These are phyloP conservation scores for Lagorchestes hirsutus DNA, from an alignment of 2,797 vertebrate genomes.

Conservation along the genomic window DNA sequence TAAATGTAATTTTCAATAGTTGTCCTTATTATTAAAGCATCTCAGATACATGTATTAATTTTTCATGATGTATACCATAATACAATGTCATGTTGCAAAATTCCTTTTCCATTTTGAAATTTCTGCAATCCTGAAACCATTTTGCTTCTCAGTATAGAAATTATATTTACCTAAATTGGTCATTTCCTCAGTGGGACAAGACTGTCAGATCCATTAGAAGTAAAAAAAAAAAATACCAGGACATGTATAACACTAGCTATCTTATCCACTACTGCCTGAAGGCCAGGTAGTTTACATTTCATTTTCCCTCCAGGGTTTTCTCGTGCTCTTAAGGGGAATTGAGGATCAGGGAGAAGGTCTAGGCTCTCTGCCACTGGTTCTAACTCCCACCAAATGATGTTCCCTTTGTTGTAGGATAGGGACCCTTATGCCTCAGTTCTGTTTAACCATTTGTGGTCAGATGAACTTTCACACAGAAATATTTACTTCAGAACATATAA, in stretches of 20 bases:
- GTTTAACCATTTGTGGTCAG: too few species aligned
- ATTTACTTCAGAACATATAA: too few species aligned
- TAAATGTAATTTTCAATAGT: not conserved
- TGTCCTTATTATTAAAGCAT: not conserved
- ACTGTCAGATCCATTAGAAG: not conserved
- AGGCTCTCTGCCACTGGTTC: too few species aligned
- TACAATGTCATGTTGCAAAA: not conserved
- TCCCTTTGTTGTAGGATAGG: too few species aligned
- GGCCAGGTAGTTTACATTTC: not conserved
- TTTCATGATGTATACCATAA: not conserved
- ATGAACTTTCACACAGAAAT: too few species aligned
- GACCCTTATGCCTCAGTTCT: too few species aligned
- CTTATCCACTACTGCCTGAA: not conserved
- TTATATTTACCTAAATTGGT: not conserved
- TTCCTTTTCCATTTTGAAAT: not conserved
- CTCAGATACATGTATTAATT: not conserved
- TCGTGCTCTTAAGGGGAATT: not conserved
- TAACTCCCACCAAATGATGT: too few species aligned
- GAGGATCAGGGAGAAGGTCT: not conserved
- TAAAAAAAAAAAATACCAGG: not conserved
- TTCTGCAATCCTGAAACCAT: not conserved
- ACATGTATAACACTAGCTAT: not conserved
- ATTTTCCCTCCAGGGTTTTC: not conserved
- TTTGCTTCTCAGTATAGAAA: not conserved
- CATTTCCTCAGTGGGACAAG: not conserved